A percentile compares a stretch with the other conserved stretches of the same genome.
These are phyloP conservation scores for Actinostola sp. DNA, from an alignment of 92 coral and sea anemone species.

Conservation along the genomic window DNA sequence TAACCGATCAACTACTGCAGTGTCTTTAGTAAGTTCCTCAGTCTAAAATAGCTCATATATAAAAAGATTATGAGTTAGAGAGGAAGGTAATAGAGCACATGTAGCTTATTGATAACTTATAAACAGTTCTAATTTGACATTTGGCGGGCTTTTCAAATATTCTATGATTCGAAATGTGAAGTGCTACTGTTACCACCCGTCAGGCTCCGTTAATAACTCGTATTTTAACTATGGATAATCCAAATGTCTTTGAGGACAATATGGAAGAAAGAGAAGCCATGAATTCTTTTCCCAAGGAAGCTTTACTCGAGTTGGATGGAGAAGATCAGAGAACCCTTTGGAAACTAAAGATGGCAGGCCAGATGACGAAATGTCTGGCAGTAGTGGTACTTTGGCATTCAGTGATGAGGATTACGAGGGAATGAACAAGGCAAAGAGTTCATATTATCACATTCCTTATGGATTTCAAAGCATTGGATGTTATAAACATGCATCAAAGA, in stretches of 20 bases:
- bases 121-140: background rate
- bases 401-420: conserved; percentile 36
- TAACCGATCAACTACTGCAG: background rate
- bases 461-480: conserved; percentile 90
- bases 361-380: background rate
- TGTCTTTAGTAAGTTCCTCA: background rate
- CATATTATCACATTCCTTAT: conserved; percentile 83
- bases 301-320: background rate
- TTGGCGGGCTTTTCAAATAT: conserved; percentile 36
- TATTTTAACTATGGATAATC: too few species aligned
- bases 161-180: background rate
- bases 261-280: too few species aligned
- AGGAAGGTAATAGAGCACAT: too few species aligned
- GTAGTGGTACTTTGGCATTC: background rate
- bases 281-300: too few species aligned
- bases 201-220: too few species aligned
- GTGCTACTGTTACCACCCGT: too few species aligned
- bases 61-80: background rate
- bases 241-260: too few species aligned
- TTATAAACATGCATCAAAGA: conserved; percentile 92
- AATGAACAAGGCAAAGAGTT: conserved; percentile 10
- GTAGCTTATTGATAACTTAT: background rate
- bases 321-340: background rate
- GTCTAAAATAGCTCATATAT: background rate
- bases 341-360: background rate